A percentile compares a stretch with the other conserved stretches of the same genome.
Conservation (phyloP, 2,797 vertebrate species). For the Chelon auratus region DNA sequence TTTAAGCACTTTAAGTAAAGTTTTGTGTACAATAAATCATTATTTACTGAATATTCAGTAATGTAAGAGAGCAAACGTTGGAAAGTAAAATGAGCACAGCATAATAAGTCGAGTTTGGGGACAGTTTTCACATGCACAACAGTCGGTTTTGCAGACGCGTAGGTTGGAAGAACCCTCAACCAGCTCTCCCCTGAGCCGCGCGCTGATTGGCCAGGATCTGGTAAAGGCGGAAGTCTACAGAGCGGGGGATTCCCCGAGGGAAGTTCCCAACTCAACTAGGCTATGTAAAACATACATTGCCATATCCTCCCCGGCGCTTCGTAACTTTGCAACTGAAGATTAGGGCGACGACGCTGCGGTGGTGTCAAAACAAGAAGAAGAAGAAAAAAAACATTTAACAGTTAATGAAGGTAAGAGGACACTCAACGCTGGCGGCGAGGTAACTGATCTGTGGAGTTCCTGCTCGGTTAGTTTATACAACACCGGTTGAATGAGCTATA, state of each 20-base stretch:
- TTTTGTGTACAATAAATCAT: neutral
- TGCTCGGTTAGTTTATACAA: slow-evolving; percentile 31
- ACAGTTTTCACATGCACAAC: slow-evolving; percentile 65
- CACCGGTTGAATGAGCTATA: slow-evolving; percentile 63
- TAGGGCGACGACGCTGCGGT: slow-evolving; percentile 60
- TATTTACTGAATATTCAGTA: neutral
- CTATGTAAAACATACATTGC: slow-evolving; percentile 82
- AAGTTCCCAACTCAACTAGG: slow-evolving; percentile 87
- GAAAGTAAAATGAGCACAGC: slow-evolving; percentile 40
- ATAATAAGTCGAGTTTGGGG: slow-evolving; percentile 30
- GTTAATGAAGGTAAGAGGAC: slow-evolving; percentile 83
- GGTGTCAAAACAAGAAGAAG: slow-evolving; percentile 66
- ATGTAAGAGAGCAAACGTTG: neutral
- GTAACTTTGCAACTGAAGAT: slow-evolving; percentile 68
- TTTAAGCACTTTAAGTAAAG: too few relatives aligned
- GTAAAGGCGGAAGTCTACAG: slow-evolving; percentile 85
- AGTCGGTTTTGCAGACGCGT: slow-evolving; percentile 72
- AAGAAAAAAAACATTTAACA: slow-evolving; percentile 32
- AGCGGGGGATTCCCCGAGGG: slow-evolving; percentile 89
- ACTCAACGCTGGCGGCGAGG: neutral
- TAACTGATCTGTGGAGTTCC: slow-evolving; percentile 10
- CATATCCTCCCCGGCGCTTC: slow-evolving; percentile 81
- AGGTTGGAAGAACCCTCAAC: slow-evolving; percentile 77
- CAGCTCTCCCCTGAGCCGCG: slow-evolving; percentile 54
- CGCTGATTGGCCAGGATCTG: slow-evolving; percentile 78